Evolutionary conservation across 1,140 invertebrate genomes (phyloP).

Genomic region (Drosophila asahinai): DNA sequence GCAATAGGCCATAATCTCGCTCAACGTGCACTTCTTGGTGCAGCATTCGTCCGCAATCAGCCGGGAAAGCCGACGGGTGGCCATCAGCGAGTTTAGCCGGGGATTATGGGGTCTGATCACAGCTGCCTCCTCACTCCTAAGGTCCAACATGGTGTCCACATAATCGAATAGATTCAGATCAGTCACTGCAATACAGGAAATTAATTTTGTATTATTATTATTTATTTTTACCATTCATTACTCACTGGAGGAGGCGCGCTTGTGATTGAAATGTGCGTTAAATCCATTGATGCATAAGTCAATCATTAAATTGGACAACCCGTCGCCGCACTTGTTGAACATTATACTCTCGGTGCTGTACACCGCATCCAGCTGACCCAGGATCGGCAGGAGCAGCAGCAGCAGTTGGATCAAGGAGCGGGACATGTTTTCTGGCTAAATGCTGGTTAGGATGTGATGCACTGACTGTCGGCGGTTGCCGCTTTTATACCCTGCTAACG

Average conservation of each 20-base stretch:
- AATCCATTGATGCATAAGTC: conserved; percentile 26
- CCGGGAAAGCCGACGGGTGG: conserved; percentile 37
- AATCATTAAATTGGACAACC: conserved; percentile 24
- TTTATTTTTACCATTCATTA: not conserved
- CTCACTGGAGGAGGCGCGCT: conserved; percentile 51
- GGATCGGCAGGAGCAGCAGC: conserved; percentile 27
- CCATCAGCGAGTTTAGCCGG: conserved; percentile 30
- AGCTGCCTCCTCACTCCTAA: not conserved
- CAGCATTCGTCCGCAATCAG: conserved; percentile 62
- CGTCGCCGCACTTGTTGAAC: conserved; percentile 23
- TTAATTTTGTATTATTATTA: not conserved
- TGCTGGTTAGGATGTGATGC: conserved; percentile 49
- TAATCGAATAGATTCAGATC: conserved; percentile 56
- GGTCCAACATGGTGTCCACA: conserved; percentile 39
- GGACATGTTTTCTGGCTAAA: conserved; percentile 25
- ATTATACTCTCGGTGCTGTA: conserved; percentile 11
- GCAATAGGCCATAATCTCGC: conserved; percentile 38
- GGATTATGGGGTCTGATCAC: not conserved
- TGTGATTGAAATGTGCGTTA: conserved; percentile 7
- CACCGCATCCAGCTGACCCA: conserved; percentile 9
- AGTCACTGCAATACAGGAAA: conserved; percentile 32
- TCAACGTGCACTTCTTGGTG: conserved; percentile 21
- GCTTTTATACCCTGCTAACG: conserved; percentile 54
- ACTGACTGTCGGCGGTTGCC: conserved; percentile 5
- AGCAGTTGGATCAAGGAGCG: conserved; percentile 21